phyloP scores from a whole-genome alignment of 2,113 vertebrate genomes.

The Ptilorrhoa leucosticta region DNA sequence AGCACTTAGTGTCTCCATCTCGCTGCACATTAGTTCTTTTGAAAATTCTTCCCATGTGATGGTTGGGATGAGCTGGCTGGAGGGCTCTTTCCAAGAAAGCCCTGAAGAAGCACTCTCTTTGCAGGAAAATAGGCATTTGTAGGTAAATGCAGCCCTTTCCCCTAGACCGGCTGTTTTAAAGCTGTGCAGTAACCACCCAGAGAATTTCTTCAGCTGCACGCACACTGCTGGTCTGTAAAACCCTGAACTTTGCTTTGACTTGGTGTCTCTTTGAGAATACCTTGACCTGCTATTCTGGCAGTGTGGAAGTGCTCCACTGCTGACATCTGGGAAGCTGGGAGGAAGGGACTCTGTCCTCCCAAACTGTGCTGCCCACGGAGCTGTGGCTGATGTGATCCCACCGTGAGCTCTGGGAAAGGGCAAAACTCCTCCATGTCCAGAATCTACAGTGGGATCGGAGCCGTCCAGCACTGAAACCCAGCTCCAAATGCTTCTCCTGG shows the following conservation, averaged over 20 bases:
- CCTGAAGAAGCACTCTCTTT: neutral
- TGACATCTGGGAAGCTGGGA: neutral
- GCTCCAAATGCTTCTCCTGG: neutral
- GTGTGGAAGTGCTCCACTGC: neutral
- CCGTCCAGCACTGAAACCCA: neutral
- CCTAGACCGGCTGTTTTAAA: neutral
- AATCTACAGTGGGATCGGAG: neutral
- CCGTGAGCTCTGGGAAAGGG: neutral
- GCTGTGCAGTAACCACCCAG: neutral
- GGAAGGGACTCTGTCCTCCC: neutral
- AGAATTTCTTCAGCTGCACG: neutral
- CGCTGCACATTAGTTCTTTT: neutral
- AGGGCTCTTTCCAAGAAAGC: neutral
- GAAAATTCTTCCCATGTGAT: neutral
- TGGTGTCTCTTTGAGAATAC: neutral
- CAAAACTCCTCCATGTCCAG: neutral
- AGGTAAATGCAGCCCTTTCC: neutral
- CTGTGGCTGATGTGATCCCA: neutral
- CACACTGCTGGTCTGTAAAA: neutral
- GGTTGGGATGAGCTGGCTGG: neutral
- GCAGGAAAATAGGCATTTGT: neutral
- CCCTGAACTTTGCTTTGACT: slow-evolving; percentile 22
- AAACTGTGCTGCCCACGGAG: neutral
- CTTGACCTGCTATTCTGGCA: neutral
- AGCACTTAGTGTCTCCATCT: neutral